phyloP scores from a whole-genome alignment of 2,113 vertebrate species.

The Eptesicus fuscus region DNA sequence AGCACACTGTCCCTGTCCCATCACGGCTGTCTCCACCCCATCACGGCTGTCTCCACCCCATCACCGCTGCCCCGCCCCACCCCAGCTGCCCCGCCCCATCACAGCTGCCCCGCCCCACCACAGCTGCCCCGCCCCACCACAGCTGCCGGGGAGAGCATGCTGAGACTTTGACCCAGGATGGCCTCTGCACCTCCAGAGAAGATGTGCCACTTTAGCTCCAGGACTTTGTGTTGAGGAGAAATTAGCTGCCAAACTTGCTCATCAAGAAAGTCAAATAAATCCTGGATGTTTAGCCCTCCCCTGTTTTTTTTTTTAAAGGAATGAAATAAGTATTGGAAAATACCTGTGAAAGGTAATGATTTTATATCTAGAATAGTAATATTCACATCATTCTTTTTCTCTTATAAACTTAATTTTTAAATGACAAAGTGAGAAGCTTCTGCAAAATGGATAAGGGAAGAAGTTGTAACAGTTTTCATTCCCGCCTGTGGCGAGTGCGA shows the following conservation, averaged over 20 bases:
- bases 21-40: too few relatives aligned
- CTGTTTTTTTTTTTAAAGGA: background rate
- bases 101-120: background rate
- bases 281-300: background rate
- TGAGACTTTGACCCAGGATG: background rate
- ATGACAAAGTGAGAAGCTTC: background rate
- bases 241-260: background rate
- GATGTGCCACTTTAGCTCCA: background rate
- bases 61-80: too few relatives aligned
- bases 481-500: background rate
- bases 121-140: too few relatives aligned
- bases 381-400: background rate
- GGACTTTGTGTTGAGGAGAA: background rate
- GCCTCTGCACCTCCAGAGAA: background rate
- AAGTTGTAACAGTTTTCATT: too few relatives aligned
- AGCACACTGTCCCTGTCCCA: background rate
- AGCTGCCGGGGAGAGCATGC: background rate
- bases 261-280: background rate
- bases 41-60: too few relatives aligned
- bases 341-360: background rate
- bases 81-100: too few relatives aligned
- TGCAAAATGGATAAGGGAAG: background rate
- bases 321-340: background rate
- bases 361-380: background rate
- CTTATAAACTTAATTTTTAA: background rate